Evolutionary conservation across 2,888 invertebrate genomes (phyloP), one percentile per base, ranked within the genome.

Genomic region (Schizaphis graminum): DNA sequence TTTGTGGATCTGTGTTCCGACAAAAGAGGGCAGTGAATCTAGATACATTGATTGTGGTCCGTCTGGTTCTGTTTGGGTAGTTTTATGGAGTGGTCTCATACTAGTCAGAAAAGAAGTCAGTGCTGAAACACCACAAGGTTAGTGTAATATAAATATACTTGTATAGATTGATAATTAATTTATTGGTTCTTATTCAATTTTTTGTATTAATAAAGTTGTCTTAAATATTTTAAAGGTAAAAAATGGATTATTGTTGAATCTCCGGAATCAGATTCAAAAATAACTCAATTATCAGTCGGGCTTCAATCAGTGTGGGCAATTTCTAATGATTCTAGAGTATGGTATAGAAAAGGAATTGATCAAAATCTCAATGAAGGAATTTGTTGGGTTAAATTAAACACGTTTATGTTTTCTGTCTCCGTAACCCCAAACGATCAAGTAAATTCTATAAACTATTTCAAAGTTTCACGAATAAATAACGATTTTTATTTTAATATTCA

Each of bases 351-450:
- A 96, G 97, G 97, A 96, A 95, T 96, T 26, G 95, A 95, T 85
- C 94, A 94, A 47, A 84, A 91, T 87, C 94, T 97, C 95, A 96
- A 97, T 95, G 97, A 97, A 96, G 97, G 98, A 91, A 97, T 97
- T 95, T 97, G 98, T 53, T 99, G 99, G 99, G 97, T 98, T 56
- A 98, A 98, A 96, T 98, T 99, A 97, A 97, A 98, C 94, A 98
- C 98, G 89, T 97, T 97, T 96, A 98, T 99, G 97, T 97, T 97
- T 47, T 96, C 97, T 95, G 97, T 99, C 89, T 98, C 98, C n/a
- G 98, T 98, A 94, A 97, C 98, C 61, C 97, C 97, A 28, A 98
- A 98, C 96, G 98, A 99, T 96, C 98, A 99, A 97, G 97, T 97
- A 95, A 87, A 92, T 67, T 87, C 26, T 26, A 8, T 21, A 77